phyloP scores from a whole-genome alignment of 2,797 vertebrate genomes.

The Cynodonichthys magdalenae region DNA sequence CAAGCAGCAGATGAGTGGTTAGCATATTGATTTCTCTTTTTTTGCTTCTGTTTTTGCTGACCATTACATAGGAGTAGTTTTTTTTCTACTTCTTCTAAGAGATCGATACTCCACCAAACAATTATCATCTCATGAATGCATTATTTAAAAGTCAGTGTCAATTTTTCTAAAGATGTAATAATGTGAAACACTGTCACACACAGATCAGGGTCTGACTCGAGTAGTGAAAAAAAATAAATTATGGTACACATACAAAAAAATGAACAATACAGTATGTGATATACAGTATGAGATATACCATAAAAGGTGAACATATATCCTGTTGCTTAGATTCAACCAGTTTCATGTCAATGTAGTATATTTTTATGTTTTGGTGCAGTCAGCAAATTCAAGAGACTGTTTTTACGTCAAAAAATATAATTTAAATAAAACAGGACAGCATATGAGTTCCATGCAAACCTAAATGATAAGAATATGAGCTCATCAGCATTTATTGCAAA shows the following conservation, averaged over 20 bases:
- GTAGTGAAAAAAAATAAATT: constrained; percentile 1
- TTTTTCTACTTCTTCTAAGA: constrained; percentile 37
- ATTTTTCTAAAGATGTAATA: constrained; percentile 30
- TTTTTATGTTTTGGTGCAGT: constrained; percentile 6
- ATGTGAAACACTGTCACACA: constrained; percentile 28
- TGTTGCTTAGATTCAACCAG: constrained; percentile 19
- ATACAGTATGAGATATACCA: background rate
- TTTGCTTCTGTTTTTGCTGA: constrained; percentile 53
- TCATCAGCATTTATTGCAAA: constrained; percentile 56
- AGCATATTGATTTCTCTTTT: constrained; percentile 58
- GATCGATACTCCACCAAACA: constrained; percentile 56
- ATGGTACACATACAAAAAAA: background rate
- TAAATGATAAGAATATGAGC: constrained; percentile 1
- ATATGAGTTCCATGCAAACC: constrained; percentile 27
- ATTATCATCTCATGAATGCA: constrained; percentile 50
- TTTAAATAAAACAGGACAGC: background rate
- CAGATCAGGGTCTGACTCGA: constrained; percentile 15
- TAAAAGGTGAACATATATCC: constrained; percentile 2
- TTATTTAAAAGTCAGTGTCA: constrained; percentile 56
- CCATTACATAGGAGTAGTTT: constrained; percentile 41
- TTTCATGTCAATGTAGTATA: constrained; percentile 26
- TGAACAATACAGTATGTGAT: too few relatives aligned
- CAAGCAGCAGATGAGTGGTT: constrained; percentile 52
- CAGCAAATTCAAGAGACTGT: constrained; percentile 15
- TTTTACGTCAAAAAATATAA: constrained; percentile 7